These are phyloP conservation scores for Gerris lacustris DNA, from an alignment of 2,888 invertebrate species.

Conservation along the genomic window DNA sequence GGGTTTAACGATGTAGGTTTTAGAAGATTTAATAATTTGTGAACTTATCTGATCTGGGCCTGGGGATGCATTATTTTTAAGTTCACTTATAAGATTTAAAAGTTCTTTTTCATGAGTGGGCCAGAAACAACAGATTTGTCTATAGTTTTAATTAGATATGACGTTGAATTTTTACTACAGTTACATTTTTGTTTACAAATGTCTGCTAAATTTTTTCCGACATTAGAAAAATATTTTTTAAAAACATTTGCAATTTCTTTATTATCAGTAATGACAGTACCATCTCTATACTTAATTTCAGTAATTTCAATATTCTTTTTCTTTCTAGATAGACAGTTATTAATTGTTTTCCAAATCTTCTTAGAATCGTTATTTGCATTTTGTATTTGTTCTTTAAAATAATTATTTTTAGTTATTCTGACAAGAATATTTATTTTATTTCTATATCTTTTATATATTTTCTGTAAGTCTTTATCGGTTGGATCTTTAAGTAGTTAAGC, in stretches of 20 bases:
- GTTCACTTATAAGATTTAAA: slow-evolving; percentile 9
- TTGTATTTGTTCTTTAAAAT: slow-evolving; percentile 4
- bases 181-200: not conserved
- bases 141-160: not conserved
- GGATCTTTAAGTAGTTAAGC: no score
- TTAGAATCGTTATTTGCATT: not conserved
- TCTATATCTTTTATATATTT: not conserved
- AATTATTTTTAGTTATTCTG: not conserved
- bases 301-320: not conserved
- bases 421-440: not conserved
- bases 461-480: not conserved
- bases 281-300: not conserved
- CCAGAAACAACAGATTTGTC: slow-evolving; percentile 9
- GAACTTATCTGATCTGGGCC: slow-evolving; percentile 13
- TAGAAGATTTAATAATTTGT: slow-evolving; percentile 9
- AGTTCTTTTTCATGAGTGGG: slow-evolving; percentile 13
- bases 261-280: not conserved
- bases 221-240: slow-evolving; percentile 4
- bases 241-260: slow-evolving; percentile 10
- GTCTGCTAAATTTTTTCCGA: not conserved
- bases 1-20: slow-evolving; percentile 9
- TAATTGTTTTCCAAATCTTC: not conserved
- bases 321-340: not conserved
- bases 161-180: not conserved
- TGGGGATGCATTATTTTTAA: slow-evolving; percentile 10